Evolutionary conservation across 2,888 invertebrate genomes (phyloP), one percentile per base, ranked within the genome.

Genomic region (Ernsta delagoae): DNA sequence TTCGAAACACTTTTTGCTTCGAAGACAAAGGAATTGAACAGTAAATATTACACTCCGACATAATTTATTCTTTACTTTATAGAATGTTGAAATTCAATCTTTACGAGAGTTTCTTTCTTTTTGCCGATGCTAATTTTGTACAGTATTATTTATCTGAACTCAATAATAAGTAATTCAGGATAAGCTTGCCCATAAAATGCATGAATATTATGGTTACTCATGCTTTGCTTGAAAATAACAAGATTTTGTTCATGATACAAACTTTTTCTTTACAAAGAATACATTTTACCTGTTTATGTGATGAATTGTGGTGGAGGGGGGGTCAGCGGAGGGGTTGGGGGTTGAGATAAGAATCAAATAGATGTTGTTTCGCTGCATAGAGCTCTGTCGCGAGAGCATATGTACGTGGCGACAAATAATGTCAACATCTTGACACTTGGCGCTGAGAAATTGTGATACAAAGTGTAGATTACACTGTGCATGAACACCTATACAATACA

Each of bases 261-360:
- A 86, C 81, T 86, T 68, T 72, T 86, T 83, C 83, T 82, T 82
- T 78, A 83, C 85, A 87, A 85, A 88, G 84, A 85, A 86, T 86
- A 84, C 82, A 85, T 88, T 87, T 88, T 87, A 90, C 88, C 87
- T 89, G 86, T 87, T 89, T 87, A 88, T 87, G 87, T 90, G n/a
- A n/a, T n/a, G n/a, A n/a, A n/a, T n/a, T n/a, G n/a, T n/a, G n/a
- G n/a, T n/a, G n/a, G n/a, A n/a, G n/a, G n/a, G 24, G 24, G 1
- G 24, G 24, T 24, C 71, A 65, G 75, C 66, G 75, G 67, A 70
- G 70, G 74, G 77, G 76, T 79, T 9, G 54, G 34, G 80, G 84
- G 83, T 79, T 77, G 80, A 90, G 93, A 93, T 93, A 92, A 89
- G 90, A 90, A 93, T 93, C 93, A 92, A 92, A 93, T 93, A 88